Evolutionary conservation across 92 coral and sea anemone species (phyloP).

Genomic region (Paramuricea clavata): DNA sequence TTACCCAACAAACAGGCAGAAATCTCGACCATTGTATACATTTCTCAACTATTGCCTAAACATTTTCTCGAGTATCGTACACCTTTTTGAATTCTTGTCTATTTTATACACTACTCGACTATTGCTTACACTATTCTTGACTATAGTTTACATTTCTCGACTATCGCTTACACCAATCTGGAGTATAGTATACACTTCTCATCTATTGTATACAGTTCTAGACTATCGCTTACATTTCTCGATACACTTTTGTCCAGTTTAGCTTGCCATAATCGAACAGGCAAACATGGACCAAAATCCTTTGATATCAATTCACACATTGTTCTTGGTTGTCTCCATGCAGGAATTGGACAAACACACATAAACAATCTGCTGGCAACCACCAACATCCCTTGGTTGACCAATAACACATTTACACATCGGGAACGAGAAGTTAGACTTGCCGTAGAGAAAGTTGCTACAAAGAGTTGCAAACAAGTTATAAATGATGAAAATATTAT

Average conservation of each 20-base stretch:
- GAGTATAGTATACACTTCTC: neutral
- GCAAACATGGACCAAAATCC: too few relatives aligned
- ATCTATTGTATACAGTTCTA: neutral
- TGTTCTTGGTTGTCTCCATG: neutral
- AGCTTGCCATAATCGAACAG: neutral
- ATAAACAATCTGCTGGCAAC: too few relatives aligned
- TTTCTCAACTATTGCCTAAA: neutral
- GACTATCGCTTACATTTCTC: too few relatives aligned
- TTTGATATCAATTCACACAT: too few relatives aligned
- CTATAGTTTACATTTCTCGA: too few relatives aligned
- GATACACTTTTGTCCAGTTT: too few relatives aligned
- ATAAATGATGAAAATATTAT: neutral
- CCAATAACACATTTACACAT: neutral
- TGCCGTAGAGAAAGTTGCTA: slow-evolving; percentile 11
- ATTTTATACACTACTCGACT: neutral
- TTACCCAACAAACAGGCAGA: neutral
- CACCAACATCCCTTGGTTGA: neutral
- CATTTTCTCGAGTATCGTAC: too few relatives aligned
- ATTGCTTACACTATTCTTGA: neutral
- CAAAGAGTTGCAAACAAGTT: neutral
- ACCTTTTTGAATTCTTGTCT: too few relatives aligned
- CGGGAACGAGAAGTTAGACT: neutral
- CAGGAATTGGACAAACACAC: slow-evolving; percentile 4
- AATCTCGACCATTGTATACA: neutral
- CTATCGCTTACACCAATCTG: too few relatives aligned